Evolutionary conservation across 2,797 vertebrate genomes (phyloP).

Genomic region (Lutjanus campechanus): DNA sequence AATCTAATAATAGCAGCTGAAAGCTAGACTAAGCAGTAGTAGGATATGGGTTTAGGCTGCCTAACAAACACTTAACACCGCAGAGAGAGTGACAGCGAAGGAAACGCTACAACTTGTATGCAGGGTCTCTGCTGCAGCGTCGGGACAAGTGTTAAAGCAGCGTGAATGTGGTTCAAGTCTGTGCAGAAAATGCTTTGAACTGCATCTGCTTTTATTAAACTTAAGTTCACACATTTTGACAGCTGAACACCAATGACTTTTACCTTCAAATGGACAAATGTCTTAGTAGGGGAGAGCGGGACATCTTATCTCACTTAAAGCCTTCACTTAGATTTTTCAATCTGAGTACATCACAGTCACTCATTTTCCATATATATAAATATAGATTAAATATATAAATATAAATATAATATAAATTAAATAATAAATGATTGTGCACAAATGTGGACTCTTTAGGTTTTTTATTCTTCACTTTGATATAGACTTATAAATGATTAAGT

Average conservation of each 20-base stretch:
- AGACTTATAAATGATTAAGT: no score
- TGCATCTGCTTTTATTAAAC: background rate
- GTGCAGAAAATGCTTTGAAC: background rate
- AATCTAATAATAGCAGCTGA: constrained; percentile 72
- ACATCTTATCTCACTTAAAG: no score
- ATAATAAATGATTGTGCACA: no score
- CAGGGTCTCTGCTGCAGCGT: background rate
- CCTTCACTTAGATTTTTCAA: no score
- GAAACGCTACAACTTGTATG: constrained; percentile 6
- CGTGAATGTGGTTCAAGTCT: background rate
- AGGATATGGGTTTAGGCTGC: constrained; percentile 35
- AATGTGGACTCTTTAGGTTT: no score
- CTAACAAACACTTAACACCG: constrained; percentile 9
- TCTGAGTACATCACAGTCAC: no score
- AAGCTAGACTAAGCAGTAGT: constrained; percentile 53
- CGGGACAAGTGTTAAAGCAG: constrained; percentile 3
- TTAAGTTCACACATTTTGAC: background rate
- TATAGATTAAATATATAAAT: no score
- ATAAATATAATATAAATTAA: no score
- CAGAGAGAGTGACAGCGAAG: background rate
- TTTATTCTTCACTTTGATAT: no score
- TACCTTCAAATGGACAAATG: background rate
- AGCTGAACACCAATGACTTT: background rate
- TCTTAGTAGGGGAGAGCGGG: no score
- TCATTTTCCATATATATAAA: no score